Base-by-base conservation (phyloP, 2,888 invertebrate species). In the Drosophila greeni region DNA sequence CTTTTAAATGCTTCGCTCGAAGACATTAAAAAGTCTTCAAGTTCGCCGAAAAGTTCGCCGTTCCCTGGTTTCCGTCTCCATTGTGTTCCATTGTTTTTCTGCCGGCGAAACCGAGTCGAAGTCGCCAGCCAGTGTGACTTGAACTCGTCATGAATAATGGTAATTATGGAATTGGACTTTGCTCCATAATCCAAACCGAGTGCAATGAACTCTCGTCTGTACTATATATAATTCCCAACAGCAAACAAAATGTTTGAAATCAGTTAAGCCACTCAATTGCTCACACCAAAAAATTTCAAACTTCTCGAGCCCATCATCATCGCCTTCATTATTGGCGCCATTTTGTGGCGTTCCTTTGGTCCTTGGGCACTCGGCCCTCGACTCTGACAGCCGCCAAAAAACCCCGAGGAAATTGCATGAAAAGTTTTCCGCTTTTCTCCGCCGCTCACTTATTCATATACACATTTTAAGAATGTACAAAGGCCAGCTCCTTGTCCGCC, bases 1-100 rank as follows among this genome's bases (percentile, higher is more conserved):
- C 60, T 69, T 69, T 82, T 76, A 73, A 78, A 79, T 68, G 77
- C 75, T 82, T 65, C 43, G 66, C 72, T 70, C 55, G 55, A 70
- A 73, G 64, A 69, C 75, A 82, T 78, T 78, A 71, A 82, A 76
- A 74, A 79, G 73, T 76, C 73, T 61, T 69, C 66, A 79, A 74
- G 73, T 53, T 73, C 64, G 52, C 56, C 23, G 23, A 82, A 66
- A 69, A 68, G 68, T 68, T 68, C 55, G 47, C 24, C 42, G 34
- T 67, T 68, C 51, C 39, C 57, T 57, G n/a, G 39, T 31, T 51
- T 37, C 61, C 29, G 12, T 56, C 42, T n/a, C 42, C 24, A 24
- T 64, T 73, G 47, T 16, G 26, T 34, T 26, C 24, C 51, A 49
- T 65, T 70, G 47, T 59, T 55, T 55, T 20, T 29, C 12, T 18